These are phyloP conservation scores for Drosophila ochracea DNA, from an alignment of 2,888 invertebrate species.

Conservation along the genomic window DNA sequence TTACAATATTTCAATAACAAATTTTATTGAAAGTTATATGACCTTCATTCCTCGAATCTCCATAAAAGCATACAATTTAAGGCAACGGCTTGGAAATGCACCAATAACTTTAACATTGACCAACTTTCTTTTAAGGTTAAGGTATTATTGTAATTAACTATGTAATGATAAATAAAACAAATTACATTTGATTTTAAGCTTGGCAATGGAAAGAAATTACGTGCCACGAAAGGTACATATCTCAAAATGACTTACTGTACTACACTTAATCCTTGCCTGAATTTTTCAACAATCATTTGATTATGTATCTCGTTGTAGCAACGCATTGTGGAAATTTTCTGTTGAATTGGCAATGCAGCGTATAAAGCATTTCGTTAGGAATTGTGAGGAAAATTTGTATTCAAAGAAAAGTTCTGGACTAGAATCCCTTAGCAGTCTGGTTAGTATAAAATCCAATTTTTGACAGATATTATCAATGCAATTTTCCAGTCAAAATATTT, in stretches of 20 bases:
- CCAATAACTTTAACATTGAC: not conserved
- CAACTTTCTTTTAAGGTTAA: too few species aligned
- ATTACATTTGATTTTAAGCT: too few species aligned
- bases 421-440: slow-evolving; percentile 13
- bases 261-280: too few species aligned
- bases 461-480: not conserved
- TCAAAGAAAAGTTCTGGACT: not conserved
- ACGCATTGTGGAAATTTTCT: not conserved
- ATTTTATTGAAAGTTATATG: not conserved
- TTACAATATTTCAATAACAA: not conserved
- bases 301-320: not conserved
- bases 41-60: too few species aligned
- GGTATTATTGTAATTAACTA: too few species aligned
- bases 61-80: not conserved
- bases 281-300: not conserved
- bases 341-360: not conserved
- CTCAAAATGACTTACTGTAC: too few species aligned
- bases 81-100: not conserved
- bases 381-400: too few species aligned
- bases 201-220: too few species aligned
- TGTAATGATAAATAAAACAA: too few species aligned
- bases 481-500: too few species aligned
- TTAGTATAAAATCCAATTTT: slow-evolving; percentile 14
- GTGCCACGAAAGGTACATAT: too few species aligned
- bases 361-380: not conserved